Base-by-base conservation (phyloP, 1,140 invertebrate genomes). In the Olivierus martensii region DNA sequence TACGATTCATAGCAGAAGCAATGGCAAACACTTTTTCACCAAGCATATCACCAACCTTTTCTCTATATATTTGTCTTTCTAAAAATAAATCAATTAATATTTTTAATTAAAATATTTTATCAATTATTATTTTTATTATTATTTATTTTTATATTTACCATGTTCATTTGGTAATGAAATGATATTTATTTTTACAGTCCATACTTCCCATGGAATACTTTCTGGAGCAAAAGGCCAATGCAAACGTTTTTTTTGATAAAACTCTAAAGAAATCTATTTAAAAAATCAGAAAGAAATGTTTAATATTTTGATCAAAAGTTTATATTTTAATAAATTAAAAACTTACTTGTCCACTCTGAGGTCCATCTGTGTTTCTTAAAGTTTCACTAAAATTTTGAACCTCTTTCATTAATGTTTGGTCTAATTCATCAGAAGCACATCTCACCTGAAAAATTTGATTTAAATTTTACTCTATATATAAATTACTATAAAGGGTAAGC, bases 131-230 rank as follows among this genome's bases (percentile, higher is more conserved):
- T 12, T 39, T 39, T 39, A 43, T 9, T 18, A 43, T 6, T 22
- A 43, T 43, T 43, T 43, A 4, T 6, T 28, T 28, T 28, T 6
- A 28, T 2, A 28, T 15, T 63, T 64, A 77, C 75, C 77, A 66
- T 88, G 83, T 66, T 94, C 90, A 64, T 80, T 89, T 43, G 57
- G 57, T 19, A 60, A 51, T 59, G 84, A 82, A 14, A 91, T 82
- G 10, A 94, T 73, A 66, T 94, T 87, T 34, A 95, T 73, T 56
- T 86, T 81, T 1, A 97, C 77, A 18, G 88, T 94, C 93, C 92
- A 97, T 12, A 96, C 87, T 67, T 97, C 93, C 93, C 93, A 97
- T 0, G 92, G 88, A 62, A 91, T 87, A 63, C 82, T 86, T 64
- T 95, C 90, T 7, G 81, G 74, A 51, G 82, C 78, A 62, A 94